Conservation (phyloP, 2,113 vertebrate genomes). For the Podilymbus podiceps region DNA sequence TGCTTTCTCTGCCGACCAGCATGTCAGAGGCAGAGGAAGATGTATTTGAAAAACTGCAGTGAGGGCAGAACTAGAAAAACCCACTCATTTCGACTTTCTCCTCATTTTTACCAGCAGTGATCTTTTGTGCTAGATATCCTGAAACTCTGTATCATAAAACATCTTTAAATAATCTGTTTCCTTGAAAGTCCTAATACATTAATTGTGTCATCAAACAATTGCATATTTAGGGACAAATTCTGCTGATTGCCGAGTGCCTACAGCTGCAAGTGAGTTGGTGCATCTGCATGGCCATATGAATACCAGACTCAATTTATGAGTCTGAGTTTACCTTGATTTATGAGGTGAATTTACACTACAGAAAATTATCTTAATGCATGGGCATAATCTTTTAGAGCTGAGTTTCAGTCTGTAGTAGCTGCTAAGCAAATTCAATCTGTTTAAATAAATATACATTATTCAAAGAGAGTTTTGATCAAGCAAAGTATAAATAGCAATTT, state of each 20-base stretch:
- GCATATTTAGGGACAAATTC: neutral
- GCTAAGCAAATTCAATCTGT: neutral
- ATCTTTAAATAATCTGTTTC: neutral
- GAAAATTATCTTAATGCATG: neutral
- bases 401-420: neutral
- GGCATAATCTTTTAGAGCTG: neutral
- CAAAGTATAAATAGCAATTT: neutral
- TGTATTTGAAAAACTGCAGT: neutral
- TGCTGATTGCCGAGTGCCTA: neutral
- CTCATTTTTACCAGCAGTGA: neutral
- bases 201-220: neutral
- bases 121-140: neutral
- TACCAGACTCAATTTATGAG: neutral
- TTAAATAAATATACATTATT: neutral
- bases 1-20: neutral
- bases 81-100: neutral
- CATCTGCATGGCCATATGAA: neutral
- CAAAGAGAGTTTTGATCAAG: neutral
- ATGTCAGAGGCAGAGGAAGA: neutral
- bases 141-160: neutral
- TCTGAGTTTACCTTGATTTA: neutral
- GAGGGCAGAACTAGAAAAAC: neutral
- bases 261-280: neutral
- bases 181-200: neutral
- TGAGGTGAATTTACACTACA: neutral